phyloP scores from a whole-genome alignment of 1,140 invertebrate genomes.

The Phenacoccus solenopsis region DNA sequence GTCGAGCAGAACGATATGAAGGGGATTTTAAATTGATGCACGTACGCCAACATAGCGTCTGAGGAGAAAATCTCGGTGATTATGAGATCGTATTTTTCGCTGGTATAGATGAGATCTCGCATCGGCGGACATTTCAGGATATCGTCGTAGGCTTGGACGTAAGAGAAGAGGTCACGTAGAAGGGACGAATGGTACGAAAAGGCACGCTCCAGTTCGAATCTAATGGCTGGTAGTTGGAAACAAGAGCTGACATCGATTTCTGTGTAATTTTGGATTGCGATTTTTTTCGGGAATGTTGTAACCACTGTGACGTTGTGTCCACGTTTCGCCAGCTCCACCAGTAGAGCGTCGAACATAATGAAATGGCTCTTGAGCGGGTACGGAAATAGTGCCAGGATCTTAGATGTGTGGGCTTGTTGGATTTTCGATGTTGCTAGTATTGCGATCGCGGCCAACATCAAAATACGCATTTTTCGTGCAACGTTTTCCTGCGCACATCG shows the following conservation, averaged over 20 bases:
- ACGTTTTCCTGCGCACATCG: neutral
- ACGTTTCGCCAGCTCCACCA: conserved; percentile 29
- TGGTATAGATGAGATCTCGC: conserved; percentile 8
- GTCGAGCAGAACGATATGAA: conserved; percentile 43
- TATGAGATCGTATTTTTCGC: conserved; percentile 29
- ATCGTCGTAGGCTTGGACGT: neutral
- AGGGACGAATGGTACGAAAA: conserved; percentile 5
- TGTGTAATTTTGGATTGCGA: conserved; percentile 17
- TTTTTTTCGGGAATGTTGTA: conserved; percentile 20
- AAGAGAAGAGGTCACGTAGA: neutral
- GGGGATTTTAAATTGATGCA: conserved; percentile 34
- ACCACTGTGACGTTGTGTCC: conserved; percentile 32
- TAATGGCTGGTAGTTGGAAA: neutral
- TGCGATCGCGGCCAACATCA: neutral
- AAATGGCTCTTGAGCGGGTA: conserved; percentile 31
- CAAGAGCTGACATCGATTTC: conserved; percentile 19
- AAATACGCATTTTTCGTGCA: neutral
- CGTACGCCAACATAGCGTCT: conserved; percentile 26
- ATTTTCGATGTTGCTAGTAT: neutral
- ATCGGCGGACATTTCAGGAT: neutral
- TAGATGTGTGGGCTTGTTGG: conserved; percentile 18
- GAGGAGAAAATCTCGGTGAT: conserved; percentile 28
- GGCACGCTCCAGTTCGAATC: neutral
- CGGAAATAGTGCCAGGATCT: conserved; percentile 31
- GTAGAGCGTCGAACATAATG: conserved; percentile 30